Conservation (phyloP, 2,113 vertebrate species). For the Vidua chalybeata region DNA sequence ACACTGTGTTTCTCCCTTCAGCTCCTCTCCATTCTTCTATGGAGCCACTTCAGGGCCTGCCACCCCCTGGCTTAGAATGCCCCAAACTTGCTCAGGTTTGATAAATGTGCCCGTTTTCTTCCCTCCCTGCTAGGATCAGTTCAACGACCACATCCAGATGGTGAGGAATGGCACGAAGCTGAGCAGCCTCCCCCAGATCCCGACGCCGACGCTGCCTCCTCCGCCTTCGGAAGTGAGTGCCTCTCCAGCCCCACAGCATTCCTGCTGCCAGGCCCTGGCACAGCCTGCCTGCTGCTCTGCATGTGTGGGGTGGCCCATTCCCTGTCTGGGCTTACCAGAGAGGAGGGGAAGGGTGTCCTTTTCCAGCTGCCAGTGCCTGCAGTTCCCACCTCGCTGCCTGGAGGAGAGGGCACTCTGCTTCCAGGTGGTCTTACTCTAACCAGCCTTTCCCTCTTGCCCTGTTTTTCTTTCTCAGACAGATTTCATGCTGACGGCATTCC, state of each 20-base stretch:
- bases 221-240: conserved; percentile 81
- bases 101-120: accelerated
- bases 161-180: conserved; percentile 83
- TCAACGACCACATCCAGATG: conserved; percentile 84
- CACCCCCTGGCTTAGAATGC: accelerated
- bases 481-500: conserved; percentile 77
- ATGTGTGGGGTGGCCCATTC: accelerated
- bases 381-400: accelerated
- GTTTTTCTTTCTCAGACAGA: conserved; percentile 75
- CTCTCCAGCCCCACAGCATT: not conserved
- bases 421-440: not conserved
- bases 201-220: conserved; percentile 78
- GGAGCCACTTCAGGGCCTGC: not conserved
- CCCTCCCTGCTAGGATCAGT: conserved; percentile 72
- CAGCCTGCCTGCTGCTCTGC: not conserved
- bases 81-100: not conserved
- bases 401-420: not conserved
- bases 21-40: not conserved
- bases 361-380: not conserved
- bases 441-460: not conserved
- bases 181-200: conserved; percentile 84
- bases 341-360: not conserved
- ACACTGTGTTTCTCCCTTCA: accelerated
- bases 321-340: not conserved
- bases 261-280: not conserved